Evolutionary conservation across 2,113 vertebrate species (phyloP), one percentile per base, ranked within the genome.

Genomic region (Hemicordylus capensis): DNA sequence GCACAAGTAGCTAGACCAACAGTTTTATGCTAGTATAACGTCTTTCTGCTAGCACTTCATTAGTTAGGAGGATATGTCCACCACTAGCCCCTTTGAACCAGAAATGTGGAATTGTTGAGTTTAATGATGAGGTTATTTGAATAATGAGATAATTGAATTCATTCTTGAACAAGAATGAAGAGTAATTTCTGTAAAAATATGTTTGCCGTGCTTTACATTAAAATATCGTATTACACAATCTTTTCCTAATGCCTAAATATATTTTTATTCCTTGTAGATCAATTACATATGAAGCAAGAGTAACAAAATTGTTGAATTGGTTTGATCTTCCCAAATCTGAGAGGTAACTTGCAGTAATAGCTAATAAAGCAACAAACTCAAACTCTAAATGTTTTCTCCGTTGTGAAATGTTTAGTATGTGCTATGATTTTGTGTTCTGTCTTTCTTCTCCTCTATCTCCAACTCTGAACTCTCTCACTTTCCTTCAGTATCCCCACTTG

Each of bases 261-360:
- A 54, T 73, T 73, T 24, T 37, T 78, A 7, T 63, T 26, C 20
- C 31, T 82, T 86, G 6, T 76, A 97, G 97, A 4, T 93, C 90
- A 0, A 0, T 95, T 78, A 0, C 63, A 6, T 96, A 92, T 85
- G 95, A 95, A 90, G 3, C 91, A 31, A 97, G 97, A 84, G 90
- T 97, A 87, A 89, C 79, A 67, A 85, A 87, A 34, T 0, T 97
- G 85, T 58, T 97, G 77, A 74, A 94, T 7, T 97, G 97, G 97
- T 88, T 97, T 80, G 97, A 96, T 90, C 87, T 95, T 19, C 79
- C 90, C 79, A 91, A 95, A 22, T 37, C 93, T 84, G 31, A 96
- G 59, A 96, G 97, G 97, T 97, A 96, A 92, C 2, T 2, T 1
- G 9, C 73, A 61, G 1, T 74, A n/a, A 64, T 42, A 63, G n/a